These are phyloP conservation scores for Ornithoptera alexandrae DNA, from an alignment of 2,888 invertebrate genomes.

Conservation along the genomic window DNA sequence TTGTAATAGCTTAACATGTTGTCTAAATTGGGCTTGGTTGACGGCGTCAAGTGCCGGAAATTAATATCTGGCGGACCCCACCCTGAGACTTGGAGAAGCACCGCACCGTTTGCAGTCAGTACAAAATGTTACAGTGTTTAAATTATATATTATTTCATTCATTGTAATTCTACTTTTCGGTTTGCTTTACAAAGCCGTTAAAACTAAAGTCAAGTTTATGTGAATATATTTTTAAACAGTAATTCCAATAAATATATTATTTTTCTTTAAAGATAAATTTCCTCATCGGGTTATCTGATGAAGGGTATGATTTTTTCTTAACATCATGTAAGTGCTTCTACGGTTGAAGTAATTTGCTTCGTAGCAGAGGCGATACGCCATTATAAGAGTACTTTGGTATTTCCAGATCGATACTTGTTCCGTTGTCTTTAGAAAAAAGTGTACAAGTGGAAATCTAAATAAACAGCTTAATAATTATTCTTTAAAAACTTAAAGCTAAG, in stretches of 20 bases:
- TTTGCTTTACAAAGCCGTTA: neutral
- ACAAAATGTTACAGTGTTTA: neutral
- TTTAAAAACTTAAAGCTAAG: neutral
- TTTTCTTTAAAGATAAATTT: no score
- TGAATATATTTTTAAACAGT: neutral
- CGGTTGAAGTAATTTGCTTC: neutral
- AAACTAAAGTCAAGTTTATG: neutral
- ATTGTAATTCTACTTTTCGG: neutral
- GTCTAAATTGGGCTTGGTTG: conserved; percentile 47
- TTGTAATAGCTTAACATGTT: neutral
- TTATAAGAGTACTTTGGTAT: conserved; percentile 1
- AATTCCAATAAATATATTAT: neutral
- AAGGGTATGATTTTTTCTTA: neutral
- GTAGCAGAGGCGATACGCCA: neutral
- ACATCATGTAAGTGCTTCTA: neutral
- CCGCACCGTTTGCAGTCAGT: conserved; percentile 29
- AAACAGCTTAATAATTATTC: neutral
- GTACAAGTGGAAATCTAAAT: neutral
- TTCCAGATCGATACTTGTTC: conserved; percentile 30
- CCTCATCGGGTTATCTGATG: no score
- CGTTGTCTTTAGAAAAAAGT: neutral
- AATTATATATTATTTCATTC: neutral
- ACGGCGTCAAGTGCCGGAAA: conserved; percentile 63
- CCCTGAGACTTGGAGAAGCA: neutral
- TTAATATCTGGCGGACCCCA: conserved; percentile 65